These are phyloP conservation scores for Neoitamus cyanurus DNA, from an alignment of 2,888 invertebrate species.

Conservation along the genomic window DNA sequence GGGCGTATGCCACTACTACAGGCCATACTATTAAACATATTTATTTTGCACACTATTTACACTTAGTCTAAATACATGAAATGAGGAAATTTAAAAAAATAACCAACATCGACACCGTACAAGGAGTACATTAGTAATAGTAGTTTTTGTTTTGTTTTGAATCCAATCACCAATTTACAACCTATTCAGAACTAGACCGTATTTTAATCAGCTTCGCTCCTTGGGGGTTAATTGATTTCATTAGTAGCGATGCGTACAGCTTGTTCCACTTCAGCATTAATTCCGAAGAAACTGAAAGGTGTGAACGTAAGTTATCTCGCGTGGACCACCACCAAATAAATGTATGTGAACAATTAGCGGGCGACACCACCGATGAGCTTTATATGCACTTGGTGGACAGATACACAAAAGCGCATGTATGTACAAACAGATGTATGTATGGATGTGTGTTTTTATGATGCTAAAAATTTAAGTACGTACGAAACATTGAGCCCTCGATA, in stretches of 20 bases:
- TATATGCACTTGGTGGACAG: neutral
- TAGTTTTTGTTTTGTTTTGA: neutral
- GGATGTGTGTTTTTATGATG: constrained; percentile 2
- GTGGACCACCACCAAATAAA: constrained; percentile 30
- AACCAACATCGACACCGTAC: too few species aligned
- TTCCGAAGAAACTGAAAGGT: constrained; percentile 10
- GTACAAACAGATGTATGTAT: neutral
- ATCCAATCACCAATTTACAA: neutral
- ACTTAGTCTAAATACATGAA: neutral
- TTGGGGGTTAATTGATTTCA: constrained; percentile 25
- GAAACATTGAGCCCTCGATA: constrained; percentile 88
- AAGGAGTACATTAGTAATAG: neutral
- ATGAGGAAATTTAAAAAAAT: neutral
- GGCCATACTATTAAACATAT: neutral
- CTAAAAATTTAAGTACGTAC: constrained; percentile 72
- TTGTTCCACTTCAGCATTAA: neutral
- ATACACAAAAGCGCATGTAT: neutral
- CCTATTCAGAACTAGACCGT: neutral
- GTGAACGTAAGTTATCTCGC: neutral
- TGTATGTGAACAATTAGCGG: neutral
- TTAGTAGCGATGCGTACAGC: constrained; percentile 34
- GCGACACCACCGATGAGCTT: neutral
- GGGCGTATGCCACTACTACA: neutral
- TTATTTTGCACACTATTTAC: neutral
- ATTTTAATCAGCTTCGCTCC: neutral